Evolutionary conservation across 1,140 invertebrate genomes (phyloP).

Genomic region (Probaryconus sp.): DNA sequence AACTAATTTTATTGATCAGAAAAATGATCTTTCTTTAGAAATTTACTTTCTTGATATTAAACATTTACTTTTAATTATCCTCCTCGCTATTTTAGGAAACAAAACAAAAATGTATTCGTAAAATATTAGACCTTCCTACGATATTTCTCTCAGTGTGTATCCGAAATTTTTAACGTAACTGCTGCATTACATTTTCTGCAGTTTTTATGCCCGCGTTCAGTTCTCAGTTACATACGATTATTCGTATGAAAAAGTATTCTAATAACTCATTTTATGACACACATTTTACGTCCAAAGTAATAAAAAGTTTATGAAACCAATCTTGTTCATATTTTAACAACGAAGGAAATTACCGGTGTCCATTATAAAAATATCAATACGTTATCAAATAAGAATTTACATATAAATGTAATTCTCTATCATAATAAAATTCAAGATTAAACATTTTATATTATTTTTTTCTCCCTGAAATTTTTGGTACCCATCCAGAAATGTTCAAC

Average conservation of each 20-base stretch:
- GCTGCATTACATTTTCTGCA: constrained; percentile 9
- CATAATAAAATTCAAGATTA: no score
- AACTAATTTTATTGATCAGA: no score
- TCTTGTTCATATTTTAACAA: constrained; percentile 40
- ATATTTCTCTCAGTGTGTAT: neutral
- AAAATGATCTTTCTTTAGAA: no score
- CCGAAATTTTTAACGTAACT: neutral
- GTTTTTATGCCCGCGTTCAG: constrained; percentile 26
- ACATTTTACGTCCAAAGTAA: constrained; percentile 23
- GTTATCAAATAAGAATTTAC: constrained; percentile 1
- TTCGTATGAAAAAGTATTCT: constrained; percentile 32
- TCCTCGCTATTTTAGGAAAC: no score
- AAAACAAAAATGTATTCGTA: no score
- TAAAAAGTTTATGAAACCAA: constrained; percentile 48
- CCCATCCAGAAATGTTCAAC: no score
- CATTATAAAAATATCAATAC: constrained; percentile 18
- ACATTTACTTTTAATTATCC: no score
- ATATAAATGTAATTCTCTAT: neutral
- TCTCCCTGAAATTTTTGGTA: no score
- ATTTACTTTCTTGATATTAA: no score
- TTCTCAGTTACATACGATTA: constrained; percentile 31
- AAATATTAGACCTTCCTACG: no score
- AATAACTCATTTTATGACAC: constrained; percentile 29
- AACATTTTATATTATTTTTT: no score
- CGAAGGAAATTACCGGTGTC: constrained; percentile 23